Base-by-base conservation (phyloP, 2,113 vertebrate species). In the Thunnus maccoyii region DNA sequence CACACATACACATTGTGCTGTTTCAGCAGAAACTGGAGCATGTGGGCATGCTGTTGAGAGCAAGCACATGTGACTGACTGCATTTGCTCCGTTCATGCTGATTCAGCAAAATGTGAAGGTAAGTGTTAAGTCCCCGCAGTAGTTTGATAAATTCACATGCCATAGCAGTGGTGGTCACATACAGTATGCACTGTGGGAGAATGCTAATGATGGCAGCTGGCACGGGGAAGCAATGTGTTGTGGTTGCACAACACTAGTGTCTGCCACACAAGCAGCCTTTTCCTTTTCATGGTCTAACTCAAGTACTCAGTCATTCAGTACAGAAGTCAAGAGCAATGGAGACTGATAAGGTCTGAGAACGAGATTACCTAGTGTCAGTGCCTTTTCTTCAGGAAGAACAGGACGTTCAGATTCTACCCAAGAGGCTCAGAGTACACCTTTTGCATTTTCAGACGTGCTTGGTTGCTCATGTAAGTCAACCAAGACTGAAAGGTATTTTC, bases 91-190 rank as follows among this genome's bases (percentile, higher is more conserved):
- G 15, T 61, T 64, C 20, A 5, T 22, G 67, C 85, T 36, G 77
- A 88, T 41, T 79, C 86, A 86, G 88, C 89, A 83, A 58, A 93
- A 82, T 44, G 65, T 76, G 80, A 87, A 90, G 86, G 84, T 84
- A 80, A 82, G 69, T 1, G 15, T 79, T 55, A 76, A 66, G 76
- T 65, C 76, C 20, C 76, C 76, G 64, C 18, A 81, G 67, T 64
- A 78, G 44, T 78, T 81, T 83, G 80, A 84, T 68, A 72, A 78
- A 88, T 69, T 76, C 68, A 47, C 30, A 54, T 55, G 51, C 14
- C 44, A 41, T 4, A 56, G 65, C 57, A 56, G 46, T 16, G 60
- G 16, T 20, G 32, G 65, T 60, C 57, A 78, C 44, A 56, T 8
- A 14, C 30, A 41, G 36, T 41, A 41, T 7, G 60, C 57, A 71